These are phyloP conservation scores for Baccha elongata DNA, from an alignment of 2,888 invertebrate species.

Conservation along the genomic window DNA sequence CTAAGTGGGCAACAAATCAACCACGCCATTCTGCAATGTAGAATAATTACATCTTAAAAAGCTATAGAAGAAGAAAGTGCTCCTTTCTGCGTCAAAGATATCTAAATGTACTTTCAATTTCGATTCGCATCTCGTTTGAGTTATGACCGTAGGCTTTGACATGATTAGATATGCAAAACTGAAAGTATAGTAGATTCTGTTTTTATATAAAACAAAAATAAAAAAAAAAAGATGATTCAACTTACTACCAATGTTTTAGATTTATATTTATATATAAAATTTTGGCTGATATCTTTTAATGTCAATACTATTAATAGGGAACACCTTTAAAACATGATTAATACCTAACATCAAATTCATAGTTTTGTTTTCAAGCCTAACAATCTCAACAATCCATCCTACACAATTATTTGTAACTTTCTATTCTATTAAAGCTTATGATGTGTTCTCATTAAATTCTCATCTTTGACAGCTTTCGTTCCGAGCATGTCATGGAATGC, in stretches of 20 bases:
- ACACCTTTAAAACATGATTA: not conserved
- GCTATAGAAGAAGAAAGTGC: slow-evolving; percentile 45
- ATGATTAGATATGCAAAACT: not conserved
- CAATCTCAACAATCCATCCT: not conserved
- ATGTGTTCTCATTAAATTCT: slow-evolving; percentile 8
- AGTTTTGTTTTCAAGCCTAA: not conserved
- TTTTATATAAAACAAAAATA: not conserved
- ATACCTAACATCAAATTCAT: too few species aligned
- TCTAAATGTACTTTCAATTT: slow-evolving; percentile 43
- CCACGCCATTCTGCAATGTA: slow-evolving; percentile 5
- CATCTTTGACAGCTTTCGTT: slow-evolving; percentile 86
- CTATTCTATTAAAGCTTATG: slow-evolving; percentile 18
- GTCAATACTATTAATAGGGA: too few species aligned
- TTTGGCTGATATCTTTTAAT: too few species aligned
- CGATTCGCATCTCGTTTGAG: slow-evolving; percentile 18
- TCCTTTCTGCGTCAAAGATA: not conserved
- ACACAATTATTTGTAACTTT: slow-evolving; percentile 14
- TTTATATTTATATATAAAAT: too few species aligned
- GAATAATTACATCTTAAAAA: slow-evolving; percentile 23
- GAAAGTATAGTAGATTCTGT: not conserved
- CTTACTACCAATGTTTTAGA: too few species aligned
- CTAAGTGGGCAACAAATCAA: slow-evolving; percentile 26
- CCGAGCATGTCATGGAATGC: slow-evolving; percentile 87
- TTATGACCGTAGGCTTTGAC: not conserved
- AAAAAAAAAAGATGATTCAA: too few species aligned